These are phyloP conservation scores for Bungarus multicinctus DNA, from an alignment of 2,113 vertebrate species.

Conservation along the genomic window DNA sequence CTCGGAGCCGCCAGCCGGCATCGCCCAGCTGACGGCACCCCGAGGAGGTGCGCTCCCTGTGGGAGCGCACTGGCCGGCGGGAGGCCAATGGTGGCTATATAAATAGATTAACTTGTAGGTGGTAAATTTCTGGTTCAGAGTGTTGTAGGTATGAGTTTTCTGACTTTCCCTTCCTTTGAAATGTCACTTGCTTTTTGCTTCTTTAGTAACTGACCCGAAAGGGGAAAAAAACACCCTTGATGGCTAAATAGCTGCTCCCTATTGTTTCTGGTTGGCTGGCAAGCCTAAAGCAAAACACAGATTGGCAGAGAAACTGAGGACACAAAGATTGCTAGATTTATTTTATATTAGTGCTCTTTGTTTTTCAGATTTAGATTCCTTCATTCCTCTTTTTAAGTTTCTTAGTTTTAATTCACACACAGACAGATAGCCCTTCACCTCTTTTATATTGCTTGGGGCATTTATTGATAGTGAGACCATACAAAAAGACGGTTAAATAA, in stretches of 20 bases:
- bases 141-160: neutral
- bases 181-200: neutral
- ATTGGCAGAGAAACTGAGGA: neutral
- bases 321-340: neutral
- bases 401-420: neutral
- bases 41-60: too few species aligned
- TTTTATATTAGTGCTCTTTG: neutral
- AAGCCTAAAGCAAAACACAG: neutral
- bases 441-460: neutral
- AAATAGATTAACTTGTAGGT: neutral
- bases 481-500: neutral
- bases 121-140: neutral
- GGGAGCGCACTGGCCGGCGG: too few species aligned
- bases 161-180: neutral
- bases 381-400: neutral
- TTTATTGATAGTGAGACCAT: neutral
- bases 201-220: neutral
- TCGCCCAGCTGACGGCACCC: too few species aligned
- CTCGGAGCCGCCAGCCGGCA: too few species aligned
- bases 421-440: neutral
- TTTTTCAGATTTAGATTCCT: neutral
- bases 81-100: too few species aligned
- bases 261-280: neutral
- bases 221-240: neutral
- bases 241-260: neutral